A percentile compares a stretch with the other conserved stretches of the same genome.
phyloP scores from a whole-genome alignment of 2,113 vertebrate species.

The human (Homo sapiens) region DNA sequence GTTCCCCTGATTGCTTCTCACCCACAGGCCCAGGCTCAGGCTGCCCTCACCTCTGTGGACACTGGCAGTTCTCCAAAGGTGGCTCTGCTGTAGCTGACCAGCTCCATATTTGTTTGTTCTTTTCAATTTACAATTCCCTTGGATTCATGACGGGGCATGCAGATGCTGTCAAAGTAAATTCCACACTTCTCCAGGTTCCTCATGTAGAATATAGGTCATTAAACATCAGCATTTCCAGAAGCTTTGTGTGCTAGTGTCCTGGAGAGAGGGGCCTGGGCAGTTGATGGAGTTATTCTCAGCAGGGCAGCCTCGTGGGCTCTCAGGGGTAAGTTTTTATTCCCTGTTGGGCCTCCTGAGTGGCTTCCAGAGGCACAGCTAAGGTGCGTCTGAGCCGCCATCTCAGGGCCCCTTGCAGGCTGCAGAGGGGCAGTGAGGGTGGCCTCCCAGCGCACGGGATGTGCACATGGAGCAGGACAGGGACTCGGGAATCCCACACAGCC shows the following conservation, averaged over 20 bases:
- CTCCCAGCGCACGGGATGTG: too few species aligned
- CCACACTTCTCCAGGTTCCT: not conserved
- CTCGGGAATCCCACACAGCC: not conserved
- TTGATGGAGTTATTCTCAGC: not conserved
- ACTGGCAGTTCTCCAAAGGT: fast-evolving
- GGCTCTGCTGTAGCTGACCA: not conserved
- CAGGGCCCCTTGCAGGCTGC: not conserved
- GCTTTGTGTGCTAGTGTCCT: not conserved
- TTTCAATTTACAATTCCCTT: not conserved
- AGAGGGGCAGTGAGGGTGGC: not conserved
- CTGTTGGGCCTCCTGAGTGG: not conserved
- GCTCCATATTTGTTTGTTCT: not conserved
- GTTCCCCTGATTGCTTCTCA: not conserved
- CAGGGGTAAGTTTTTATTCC: not conserved
- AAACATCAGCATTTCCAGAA: not conserved
- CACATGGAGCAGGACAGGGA: not conserved
- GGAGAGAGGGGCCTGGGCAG: not conserved
- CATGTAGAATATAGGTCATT: not conserved
- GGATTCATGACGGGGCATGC: too few species aligned
- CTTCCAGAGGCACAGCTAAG: not conserved
- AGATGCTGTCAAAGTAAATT: not conserved
- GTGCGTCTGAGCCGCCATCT: not conserved
- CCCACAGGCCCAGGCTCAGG: fast-evolving
- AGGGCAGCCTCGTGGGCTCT: not conserved
- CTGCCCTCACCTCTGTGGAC: not conserved